These are phyloP conservation scores for Zosterops borbonicus DNA, from an alignment of 2,113 vertebrate genomes.

Conservation along the genomic window DNA sequence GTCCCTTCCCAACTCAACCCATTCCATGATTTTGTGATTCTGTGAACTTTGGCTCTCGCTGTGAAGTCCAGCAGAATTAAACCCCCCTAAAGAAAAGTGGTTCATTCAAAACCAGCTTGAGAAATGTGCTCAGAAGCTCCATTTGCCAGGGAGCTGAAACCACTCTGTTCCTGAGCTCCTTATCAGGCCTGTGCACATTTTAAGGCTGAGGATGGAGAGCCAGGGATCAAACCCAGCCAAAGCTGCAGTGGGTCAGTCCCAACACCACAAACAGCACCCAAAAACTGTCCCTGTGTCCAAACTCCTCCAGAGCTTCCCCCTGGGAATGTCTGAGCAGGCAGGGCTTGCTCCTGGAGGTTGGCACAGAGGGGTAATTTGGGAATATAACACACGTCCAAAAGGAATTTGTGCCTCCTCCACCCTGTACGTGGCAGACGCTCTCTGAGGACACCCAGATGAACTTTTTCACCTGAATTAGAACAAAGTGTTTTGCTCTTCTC, in stretches of 20 bases:
- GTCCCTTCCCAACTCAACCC: background rate
- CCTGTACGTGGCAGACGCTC: conserved; percentile 34
- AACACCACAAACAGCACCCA: background rate
- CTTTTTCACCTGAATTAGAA: conserved; percentile 39
- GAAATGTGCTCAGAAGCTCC: background rate
- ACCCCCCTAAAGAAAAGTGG: background rate
- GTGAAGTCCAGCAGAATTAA: background rate
- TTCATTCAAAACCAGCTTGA: background rate
- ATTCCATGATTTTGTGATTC: background rate
- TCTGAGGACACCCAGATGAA: background rate
- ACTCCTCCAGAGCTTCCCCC: background rate
- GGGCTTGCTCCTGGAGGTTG: background rate
- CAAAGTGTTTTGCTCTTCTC: conserved; percentile 37
- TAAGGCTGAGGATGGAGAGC: background rate
- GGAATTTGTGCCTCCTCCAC: conserved; percentile 19
- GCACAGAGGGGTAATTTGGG: background rate
- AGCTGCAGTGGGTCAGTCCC: background rate
- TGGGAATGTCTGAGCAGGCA: background rate
- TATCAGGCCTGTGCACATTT: background rate
- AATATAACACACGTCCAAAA: background rate
- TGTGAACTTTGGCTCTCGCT: background rate
- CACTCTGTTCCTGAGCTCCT: background rate
- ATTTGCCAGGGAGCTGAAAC: background rate
- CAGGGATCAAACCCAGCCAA: background rate
- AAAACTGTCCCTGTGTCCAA: background rate